Base-by-base conservation (phyloP, 2,888 invertebrate genomes). In the Busseola fusca region DNA sequence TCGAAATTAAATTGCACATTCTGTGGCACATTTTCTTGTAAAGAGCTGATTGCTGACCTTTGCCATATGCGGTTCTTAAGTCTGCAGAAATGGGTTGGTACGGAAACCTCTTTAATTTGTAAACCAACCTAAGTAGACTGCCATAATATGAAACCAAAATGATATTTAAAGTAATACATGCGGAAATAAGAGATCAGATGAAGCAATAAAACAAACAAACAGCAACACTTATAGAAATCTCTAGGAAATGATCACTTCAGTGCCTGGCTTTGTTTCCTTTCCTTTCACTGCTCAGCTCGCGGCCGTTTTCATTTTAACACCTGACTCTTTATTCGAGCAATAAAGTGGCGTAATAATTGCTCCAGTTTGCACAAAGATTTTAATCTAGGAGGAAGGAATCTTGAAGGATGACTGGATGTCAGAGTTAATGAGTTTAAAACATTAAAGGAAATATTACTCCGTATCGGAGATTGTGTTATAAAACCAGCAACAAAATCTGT, bases 191-290 rank as follows among this genome's bases (percentile, higher is more conserved):
- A 74, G 81, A 80, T 86, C 80, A 83, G 79, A 65, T 76, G 80
- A 69, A 72, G 80, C 81, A 83, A 86, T 87, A 84, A 84, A 85
- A 82, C 78, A 76, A 82, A 83, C 52, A 86, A 86, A 87, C 84
- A 82, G 76, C 76, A 77, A 84, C 78, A 81, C 84, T 85, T 88
- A 83, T 86, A 89, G 86, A 91, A 90, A 91, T 91, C 91, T 87
- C 84, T 86, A 90, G 90, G 92, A 91, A 91, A 91, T 87, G 87
- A 91, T 90, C 91, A 88, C 81, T 77, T 69, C 69, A 70, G 76
- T 66, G 69, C 84, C 70, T 78, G 77, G 76, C 84, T 87, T 89
- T 89, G 89, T 91, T 91, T 90, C 88, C 90, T 88, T 89, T 85
- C 89, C 91, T 90, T 91, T 91, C 91, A 90, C 91, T 89, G 79